These are phyloP conservation scores for Lordiphosa collinella DNA, from an alignment of 1,140 invertebrate genomes.

Conservation along the genomic window DNA sequence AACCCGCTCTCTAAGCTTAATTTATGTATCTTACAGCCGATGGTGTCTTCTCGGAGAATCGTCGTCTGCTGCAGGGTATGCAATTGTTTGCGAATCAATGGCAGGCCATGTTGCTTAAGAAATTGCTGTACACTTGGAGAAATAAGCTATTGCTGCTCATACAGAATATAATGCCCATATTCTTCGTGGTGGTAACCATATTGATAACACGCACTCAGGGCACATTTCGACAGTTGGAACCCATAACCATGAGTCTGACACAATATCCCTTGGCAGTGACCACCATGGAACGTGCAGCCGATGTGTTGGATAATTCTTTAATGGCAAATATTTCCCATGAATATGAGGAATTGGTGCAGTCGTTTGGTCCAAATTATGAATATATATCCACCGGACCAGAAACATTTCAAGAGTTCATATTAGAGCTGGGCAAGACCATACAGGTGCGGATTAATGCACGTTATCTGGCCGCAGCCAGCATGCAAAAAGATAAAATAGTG, in stretches of 20 bases:
- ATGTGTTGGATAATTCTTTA: background rate
- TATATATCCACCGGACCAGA: slow-evolving; percentile 3
- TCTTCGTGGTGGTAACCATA: slow-evolving; percentile 83
- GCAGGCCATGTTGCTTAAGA: slow-evolving; percentile 84
- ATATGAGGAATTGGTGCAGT: slow-evolving; percentile 39
- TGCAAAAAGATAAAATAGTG: slow-evolving; percentile 76
- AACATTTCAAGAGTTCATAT: slow-evolving; percentile 39
- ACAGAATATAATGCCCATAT: slow-evolving; percentile 82
- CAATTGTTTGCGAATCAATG: slow-evolving; percentile 81
- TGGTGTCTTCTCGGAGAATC: slow-evolving; percentile 42
- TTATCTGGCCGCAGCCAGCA: slow-evolving; percentile 75
- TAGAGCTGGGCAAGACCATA: slow-evolving; percentile 38
- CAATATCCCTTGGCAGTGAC: slow-evolving; percentile 57
- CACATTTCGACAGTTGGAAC: slow-evolving; percentile 22
- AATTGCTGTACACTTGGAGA: slow-evolving; percentile 81
- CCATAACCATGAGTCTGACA: slow-evolving; percentile 43
- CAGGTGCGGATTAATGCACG: slow-evolving; percentile 56
- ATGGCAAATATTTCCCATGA: slow-evolving; percentile 10
- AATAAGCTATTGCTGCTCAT: slow-evolving; percentile 82
- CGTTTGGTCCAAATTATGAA: slow-evolving; percentile 34
- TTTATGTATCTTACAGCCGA: slow-evolving; percentile 45
- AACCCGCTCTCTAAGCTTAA: slow-evolving; percentile 15
- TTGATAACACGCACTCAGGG: slow-evolving; percentile 72
- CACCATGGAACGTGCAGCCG: slow-evolving; percentile 35
- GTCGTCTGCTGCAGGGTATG: slow-evolving; percentile 37